Evolutionary conservation across 2,113 vertebrate species (phyloP).

Genomic region (Microcebus murinus): DNA sequence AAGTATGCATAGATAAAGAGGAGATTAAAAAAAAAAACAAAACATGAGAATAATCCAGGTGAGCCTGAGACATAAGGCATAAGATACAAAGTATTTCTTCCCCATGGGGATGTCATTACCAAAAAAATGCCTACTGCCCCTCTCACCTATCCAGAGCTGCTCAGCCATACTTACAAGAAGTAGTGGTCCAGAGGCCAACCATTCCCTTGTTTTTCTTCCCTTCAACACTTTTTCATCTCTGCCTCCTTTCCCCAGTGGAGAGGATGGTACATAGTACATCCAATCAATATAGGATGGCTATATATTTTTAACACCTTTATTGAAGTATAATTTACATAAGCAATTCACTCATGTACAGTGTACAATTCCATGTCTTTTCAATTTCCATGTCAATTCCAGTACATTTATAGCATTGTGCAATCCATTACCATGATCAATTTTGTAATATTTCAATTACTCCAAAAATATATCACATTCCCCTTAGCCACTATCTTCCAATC

Average conservation of each 20-base stretch:
- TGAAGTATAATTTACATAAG: neutral
- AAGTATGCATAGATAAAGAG: neutral
- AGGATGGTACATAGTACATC: fast-evolving
- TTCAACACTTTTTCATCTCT: neutral
- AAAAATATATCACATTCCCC: neutral
- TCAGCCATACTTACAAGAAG: neutral
- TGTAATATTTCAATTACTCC: neutral
- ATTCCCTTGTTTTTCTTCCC: neutral
- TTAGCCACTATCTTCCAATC: neutral
- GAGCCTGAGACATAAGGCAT: neutral
- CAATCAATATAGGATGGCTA: neutral
- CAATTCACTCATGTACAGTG: neutral
- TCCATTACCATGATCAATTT: neutral
- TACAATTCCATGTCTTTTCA: neutral
- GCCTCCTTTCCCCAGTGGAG: neutral
- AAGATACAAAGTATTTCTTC: neutral
- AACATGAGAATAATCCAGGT: neutral
- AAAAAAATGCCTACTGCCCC: neutral
- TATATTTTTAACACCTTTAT: neutral
- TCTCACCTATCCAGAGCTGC: neutral
- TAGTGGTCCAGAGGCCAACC: neutral
- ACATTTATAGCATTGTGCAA: neutral
- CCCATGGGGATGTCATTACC: neutral
- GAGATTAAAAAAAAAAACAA: neutral
- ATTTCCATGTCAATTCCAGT: no score